Conservation (phyloP, 2,113 vertebrate genomes). For the Scophthalmus maximus region DNA sequence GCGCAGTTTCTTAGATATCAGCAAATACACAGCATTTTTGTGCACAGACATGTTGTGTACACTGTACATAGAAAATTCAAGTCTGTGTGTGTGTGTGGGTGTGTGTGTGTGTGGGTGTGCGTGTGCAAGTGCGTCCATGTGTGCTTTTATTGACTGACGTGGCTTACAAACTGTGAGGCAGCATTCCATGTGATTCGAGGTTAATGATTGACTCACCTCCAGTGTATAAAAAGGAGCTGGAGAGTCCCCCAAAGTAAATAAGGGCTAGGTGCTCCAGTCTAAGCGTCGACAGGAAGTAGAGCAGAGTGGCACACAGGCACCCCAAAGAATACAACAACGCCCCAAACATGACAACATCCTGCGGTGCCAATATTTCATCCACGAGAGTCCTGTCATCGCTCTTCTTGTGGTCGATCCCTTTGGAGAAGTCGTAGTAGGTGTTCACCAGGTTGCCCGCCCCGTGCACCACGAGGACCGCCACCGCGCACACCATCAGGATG, state of each 20-base stretch:
- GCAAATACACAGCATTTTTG: no score
- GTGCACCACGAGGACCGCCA: constrained; percentile 92
- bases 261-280: constrained; percentile 94
- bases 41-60: neutral
- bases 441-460: constrained; percentile 97
- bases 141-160: neutral
- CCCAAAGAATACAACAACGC: constrained; percentile 94
- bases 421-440: constrained; percentile 99
- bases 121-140: neutral
- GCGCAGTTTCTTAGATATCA: no score
- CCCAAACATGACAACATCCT: constrained; percentile 95
- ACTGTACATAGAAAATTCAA: no score
- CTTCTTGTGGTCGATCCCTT: constrained; percentile 98
- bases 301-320: constrained; percentile 91
- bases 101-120: neutral
- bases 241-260: constrained; percentile 97
- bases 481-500: constrained; percentile 90
- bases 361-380: constrained; percentile 94
- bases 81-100: neutral
- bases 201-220: constrained; percentile 87
- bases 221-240: constrained; percentile 97
- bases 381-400: constrained; percentile 97
- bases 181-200: neutral
- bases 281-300: constrained; percentile 89
- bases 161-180: neutral